Evolutionary conservation across 2,113 vertebrate genomes (phyloP).

Genomic region (Typhlomys cinereus): DNA sequence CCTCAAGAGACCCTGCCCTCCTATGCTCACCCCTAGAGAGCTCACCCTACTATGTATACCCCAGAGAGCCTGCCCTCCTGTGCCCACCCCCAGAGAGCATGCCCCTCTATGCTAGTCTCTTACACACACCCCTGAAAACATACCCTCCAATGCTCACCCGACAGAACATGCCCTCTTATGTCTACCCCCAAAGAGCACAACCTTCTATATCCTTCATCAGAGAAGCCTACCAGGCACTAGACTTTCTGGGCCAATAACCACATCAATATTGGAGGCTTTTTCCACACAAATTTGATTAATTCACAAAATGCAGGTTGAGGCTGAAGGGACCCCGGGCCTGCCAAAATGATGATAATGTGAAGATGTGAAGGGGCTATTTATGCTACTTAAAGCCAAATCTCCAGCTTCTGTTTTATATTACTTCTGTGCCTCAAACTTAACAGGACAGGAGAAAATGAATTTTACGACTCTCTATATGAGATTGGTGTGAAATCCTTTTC

Average conservation of each 20-base stretch:
- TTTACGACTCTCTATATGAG: background rate
- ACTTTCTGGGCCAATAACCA: background rate
- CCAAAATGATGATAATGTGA: background rate
- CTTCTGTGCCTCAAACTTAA: background rate
- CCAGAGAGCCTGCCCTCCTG: background rate
- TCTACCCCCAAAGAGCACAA: background rate
- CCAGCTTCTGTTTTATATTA: background rate
- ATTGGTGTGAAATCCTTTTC: background rate
- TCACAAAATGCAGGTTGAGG: background rate
- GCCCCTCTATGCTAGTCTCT: too few species aligned
- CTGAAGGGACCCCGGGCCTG: background rate
- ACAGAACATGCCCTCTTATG: too few species aligned
- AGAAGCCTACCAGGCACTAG: background rate
- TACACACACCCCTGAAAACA: too few species aligned
- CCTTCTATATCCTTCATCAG: background rate
- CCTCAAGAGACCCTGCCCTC: too few species aligned
- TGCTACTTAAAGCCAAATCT: background rate
- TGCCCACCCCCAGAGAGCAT: background rate
- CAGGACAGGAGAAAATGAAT: background rate
- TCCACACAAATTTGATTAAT: background rate
- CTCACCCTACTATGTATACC: too few species aligned
- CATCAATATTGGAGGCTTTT: background rate
- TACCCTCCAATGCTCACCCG: too few species aligned
- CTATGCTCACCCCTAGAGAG: background rate
- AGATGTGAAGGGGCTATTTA: background rate